Base-by-base conservation (phyloP, 2,797 vertebrate genomes). In the Cirrhinus mrigala region DNA sequence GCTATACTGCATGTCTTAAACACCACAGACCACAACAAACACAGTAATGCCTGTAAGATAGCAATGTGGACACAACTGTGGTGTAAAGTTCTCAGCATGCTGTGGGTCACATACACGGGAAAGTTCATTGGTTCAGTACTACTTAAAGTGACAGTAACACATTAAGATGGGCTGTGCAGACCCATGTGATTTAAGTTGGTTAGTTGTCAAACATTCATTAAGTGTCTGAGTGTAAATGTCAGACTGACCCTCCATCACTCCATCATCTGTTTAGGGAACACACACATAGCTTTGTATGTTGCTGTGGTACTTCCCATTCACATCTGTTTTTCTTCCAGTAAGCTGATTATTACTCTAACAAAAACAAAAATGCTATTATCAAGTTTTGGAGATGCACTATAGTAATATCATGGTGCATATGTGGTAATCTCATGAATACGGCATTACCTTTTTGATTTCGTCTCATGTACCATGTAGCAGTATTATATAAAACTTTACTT, bases 131-230 rank as follows among this genome's bases (percentile, higher is more conserved):
- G 40, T 75, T 50, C 18, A 82, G 0, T 58, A 6, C 54, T 46
- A 73, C 70, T 73, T 14, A 73, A 82, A 82, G 54, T 0, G 40
- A 82, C 81, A 73, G 37, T 60, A 5, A 3, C 56, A 10, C 46
- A 84, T 77, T 68, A 62, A 11, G 33, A 56, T 68, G 3, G 60
- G 11, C 50, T 33, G 37, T 14, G 16, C 20, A 66, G 12, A 27
- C 46, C 16, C 46, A 77, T 3, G 60, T 52, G 70, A 46, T 77
- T 77, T 75, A 18, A 74, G 2, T 83, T 58, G 66, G 68, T 81
- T 71, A 46, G 73, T n/a, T 77, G 60, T 66, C 48, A 77, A 24
- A 83, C 46, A 83, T 40, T 83, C 48, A 54, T n/a, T 64, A 37
- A 50, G 58, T 37, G 71, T 37, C 58, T 76, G 22, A 16, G 71